Evolutionary conservation across 2,797 vertebrate species (phyloP).

Genomic region (Pelodytes ibericus): DNA sequence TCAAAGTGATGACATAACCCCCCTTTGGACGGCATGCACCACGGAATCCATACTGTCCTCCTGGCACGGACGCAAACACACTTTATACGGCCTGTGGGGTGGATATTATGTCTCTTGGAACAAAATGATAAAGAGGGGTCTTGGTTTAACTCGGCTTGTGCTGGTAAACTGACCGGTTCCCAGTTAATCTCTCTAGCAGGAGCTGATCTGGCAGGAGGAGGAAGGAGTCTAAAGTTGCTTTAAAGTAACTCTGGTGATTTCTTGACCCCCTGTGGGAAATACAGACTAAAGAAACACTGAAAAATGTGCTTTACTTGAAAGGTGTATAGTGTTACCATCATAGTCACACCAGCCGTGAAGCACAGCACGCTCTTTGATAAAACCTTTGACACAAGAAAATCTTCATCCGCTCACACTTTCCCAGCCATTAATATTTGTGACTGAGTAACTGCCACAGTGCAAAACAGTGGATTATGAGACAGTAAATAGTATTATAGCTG

Average conservation of each 20-base stretch:
- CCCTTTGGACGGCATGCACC: slow-evolving; percentile 1
- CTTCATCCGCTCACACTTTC: slow-evolving; percentile 37
- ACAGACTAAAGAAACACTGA: not conserved
- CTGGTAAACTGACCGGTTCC: not conserved
- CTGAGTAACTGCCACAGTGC: slow-evolving; percentile 13
- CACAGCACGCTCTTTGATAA: slow-evolving; percentile 48
- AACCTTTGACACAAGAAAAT: slow-evolving; percentile 38
- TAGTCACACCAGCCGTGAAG: slow-evolving; percentile 13
- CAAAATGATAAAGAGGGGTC: not conserved
- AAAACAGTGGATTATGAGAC: slow-evolving; percentile 33
- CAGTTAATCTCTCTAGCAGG: not conserved
- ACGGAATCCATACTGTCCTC: slow-evolving; percentile 16
- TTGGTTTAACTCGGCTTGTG: not conserved
- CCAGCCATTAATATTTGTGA: slow-evolving; percentile 21
- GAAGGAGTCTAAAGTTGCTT: slow-evolving; percentile 8
- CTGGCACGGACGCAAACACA: not conserved
- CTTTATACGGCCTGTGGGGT: not conserved
- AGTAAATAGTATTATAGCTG: slow-evolving; percentile 6
- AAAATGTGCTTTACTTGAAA: slow-evolving; percentile 27
- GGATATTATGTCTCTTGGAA: not conserved
- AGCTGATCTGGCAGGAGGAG: not conserved
- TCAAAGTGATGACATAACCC: slow-evolving; percentile 67
- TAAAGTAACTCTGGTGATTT: slow-evolving; percentile 20
- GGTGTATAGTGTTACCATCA: slow-evolving; percentile 37
- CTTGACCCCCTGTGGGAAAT: not conserved